Percentiles rank a stretch among this genome's conserved stretches.
Conservation (phyloP, 2,113 vertebrate species). For the Zeus faber region DNA sequence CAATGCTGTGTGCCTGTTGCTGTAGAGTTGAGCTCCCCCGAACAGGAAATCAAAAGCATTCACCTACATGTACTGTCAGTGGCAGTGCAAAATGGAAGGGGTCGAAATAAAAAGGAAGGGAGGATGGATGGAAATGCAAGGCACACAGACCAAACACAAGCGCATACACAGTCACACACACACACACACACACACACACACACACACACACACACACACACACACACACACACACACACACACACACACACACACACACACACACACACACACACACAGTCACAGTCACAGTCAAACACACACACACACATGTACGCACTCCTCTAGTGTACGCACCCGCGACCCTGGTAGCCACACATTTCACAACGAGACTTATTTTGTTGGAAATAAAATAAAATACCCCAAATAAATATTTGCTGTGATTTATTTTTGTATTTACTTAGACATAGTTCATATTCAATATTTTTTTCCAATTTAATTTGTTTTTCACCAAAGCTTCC, state of each 20-base stretch:
- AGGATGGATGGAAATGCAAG: slow-evolving; percentile 29
- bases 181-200: slow-evolving; percentile 10
- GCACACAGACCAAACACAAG: slow-evolving; percentile 3
- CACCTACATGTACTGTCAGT: slow-evolving; percentile 58
- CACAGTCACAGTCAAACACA: too few species aligned
- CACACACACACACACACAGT: too few species aligned
- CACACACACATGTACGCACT: too few species aligned
- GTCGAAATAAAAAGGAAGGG: slow-evolving; percentile 50
- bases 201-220: background rate
- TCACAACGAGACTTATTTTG: too few species aligned
- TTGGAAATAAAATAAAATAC: too few species aligned
- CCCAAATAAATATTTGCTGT: too few species aligned
- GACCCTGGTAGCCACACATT: too few species aligned
- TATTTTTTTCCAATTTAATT: background rate
- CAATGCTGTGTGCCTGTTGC: slow-evolving; percentile 22
- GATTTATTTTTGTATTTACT: background rate
- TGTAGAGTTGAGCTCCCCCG: slow-evolving; percentile 74
- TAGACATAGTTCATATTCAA: background rate
- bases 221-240: background rate
- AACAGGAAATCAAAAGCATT: slow-evolving; percentile 65
- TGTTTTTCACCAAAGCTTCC: too few species aligned
- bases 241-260: too few species aligned
- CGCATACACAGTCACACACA: slow-evolving; percentile 4
- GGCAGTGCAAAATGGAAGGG: slow-evolving; percentile 58
- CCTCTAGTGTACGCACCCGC: too few species aligned